phyloP scores from a whole-genome alignment of 92 coral and sea anemone genomes.

The Porites divaricata region DNA sequence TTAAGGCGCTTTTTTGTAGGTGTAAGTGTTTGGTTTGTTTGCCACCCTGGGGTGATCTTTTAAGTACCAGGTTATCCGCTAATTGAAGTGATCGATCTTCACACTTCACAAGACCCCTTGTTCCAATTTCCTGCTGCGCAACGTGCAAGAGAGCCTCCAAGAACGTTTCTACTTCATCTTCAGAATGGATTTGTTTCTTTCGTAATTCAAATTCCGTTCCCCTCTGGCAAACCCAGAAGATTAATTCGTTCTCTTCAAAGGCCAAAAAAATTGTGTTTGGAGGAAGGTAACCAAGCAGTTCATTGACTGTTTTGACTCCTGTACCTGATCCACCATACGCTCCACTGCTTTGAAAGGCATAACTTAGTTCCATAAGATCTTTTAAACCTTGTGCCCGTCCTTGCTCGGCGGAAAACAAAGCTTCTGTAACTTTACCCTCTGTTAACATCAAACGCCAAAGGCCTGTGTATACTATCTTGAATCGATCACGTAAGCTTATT shows the following conservation, averaged over 20 bases:
- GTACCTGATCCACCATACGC: too few species aligned
- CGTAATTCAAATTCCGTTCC: background rate
- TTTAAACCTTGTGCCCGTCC: constrained; percentile 26
- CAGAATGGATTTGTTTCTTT: background rate
- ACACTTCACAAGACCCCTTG: background rate
- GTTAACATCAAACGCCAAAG: background rate
- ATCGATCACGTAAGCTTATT: background rate
- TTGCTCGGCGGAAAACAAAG: constrained; percentile 2
- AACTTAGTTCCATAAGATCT: constrained; percentile 20
- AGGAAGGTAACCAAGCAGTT: background rate
- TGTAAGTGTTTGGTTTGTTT: background rate
- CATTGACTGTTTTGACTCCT: background rate
- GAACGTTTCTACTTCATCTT: background rate
- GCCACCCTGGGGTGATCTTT: background rate
- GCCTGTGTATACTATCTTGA: background rate
- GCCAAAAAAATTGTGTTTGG: constrained; percentile 21
- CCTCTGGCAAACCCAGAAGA: constrained; percentile 12
- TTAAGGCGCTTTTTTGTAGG: background rate
- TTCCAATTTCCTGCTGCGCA: background rate
- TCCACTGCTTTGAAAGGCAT: background rate
- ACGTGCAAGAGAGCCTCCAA: background rate
- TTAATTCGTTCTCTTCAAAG: background rate
- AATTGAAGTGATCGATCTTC: background rate
- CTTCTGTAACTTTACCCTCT: background rate
- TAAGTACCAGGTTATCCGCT: background rate